Evolutionary conservation across 2,888 invertebrate genomes (phyloP), one percentile per base, ranked within the genome.

Genomic region (Phortica magna): DNA sequence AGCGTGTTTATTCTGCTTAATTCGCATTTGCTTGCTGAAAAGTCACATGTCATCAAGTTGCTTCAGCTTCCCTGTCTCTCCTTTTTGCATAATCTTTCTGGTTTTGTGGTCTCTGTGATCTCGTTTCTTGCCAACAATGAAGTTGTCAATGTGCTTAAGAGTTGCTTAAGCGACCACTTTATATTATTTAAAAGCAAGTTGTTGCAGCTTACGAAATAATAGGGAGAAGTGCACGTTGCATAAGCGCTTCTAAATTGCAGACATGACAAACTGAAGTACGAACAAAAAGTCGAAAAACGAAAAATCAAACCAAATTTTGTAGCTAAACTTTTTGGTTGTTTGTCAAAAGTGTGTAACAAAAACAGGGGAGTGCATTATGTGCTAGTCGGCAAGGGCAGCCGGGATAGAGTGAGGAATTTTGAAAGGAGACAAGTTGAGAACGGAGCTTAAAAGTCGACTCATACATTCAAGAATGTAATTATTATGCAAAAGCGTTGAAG

Each of bases 271-370:
- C 48, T 65, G 42, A 57, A 59, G 61, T 43, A 53, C n/a, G 31
- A 12, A 39, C 43, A 39, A 59, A 53, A 43, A 19, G 75, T 67
- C 31, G 22, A 31, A 14, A 12, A 17, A 39, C 57, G 1, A 39
- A 57, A 14, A 14, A 14, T 43, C 10, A n/a, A 59, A 72, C 59
- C 17, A 39, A 67, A 77, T 71, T 74, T 64, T 77, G 31, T 22
- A 43, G 48, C 70, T 17, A 79, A 81, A 81, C 76, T 81, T 81
- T 79, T 76, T 79, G 77, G 79, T 81, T 77, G 80, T 80, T 75
- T 68, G 78, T 65, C 76, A 41, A 76, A 80, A 75, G 64, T 64
- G 64, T 39, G 31, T 12, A 64, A 64, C 39, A 59, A 9, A 55
- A 55, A 6, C 10, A 19, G 31, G 22, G 22, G 61, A 5, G 4